phyloP scores from a whole-genome alignment of 1,140 invertebrate species.

The Harpegnathos saltator region DNA sequence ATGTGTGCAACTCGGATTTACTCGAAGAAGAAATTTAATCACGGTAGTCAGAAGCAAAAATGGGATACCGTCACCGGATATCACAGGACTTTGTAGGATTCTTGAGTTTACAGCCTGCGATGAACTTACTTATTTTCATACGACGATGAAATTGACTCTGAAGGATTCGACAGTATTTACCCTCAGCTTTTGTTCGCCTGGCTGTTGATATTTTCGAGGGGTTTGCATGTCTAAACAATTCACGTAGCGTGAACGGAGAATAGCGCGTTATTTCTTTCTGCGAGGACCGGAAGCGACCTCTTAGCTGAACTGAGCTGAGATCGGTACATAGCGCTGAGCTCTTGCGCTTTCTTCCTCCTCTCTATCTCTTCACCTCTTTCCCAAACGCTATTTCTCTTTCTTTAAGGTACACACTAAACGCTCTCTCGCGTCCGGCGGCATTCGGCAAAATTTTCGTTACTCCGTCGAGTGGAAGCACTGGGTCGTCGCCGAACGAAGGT shows the following conservation, averaged over 20 bases:
- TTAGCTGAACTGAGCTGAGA: conserved; percentile 30
- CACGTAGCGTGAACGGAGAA: not conserved
- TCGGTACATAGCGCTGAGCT: not conserved
- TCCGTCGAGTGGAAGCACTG: conserved; percentile 50
- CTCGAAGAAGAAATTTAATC: too few relatives aligned
- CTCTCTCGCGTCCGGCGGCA: conserved; percentile 37
- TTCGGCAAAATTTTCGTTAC: conserved; percentile 60
- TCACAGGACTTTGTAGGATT: not conserved
- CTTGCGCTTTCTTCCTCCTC: not conserved
- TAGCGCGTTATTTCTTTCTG: not conserved
- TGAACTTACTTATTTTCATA: not conserved
- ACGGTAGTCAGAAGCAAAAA: too few relatives aligned
- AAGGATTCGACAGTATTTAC: conserved; percentile 6
- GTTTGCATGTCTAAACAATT: conserved; percentile 9
- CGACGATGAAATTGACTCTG: not conserved
- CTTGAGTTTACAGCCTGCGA: not conserved
- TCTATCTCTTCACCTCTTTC: not conserved
- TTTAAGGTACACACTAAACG: conserved; percentile 51
- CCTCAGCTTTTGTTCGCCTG: not conserved
- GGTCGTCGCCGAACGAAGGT: conserved; percentile 48
- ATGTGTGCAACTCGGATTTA: too few relatives aligned
- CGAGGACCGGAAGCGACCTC: conserved; percentile 15
- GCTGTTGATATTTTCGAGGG: not conserved
- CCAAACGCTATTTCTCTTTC: conserved; percentile 34
- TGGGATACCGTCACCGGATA: not conserved